Percentiles rank a stretch among this genome's conserved stretches.
phyloP scores from a whole-genome alignment of 2,797 vertebrate genomes.

The Potorous gilbertii region DNA sequence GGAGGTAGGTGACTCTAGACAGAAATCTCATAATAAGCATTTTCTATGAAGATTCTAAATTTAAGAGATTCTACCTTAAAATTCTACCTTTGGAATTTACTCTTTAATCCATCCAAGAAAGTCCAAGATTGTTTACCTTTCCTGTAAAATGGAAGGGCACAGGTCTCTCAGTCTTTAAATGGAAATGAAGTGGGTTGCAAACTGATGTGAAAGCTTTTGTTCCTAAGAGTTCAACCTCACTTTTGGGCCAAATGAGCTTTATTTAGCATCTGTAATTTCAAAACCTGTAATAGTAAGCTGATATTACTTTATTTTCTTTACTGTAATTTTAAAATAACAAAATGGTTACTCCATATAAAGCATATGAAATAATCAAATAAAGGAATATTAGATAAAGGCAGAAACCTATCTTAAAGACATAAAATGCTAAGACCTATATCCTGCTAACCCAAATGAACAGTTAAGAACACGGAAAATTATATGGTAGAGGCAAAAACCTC shows the following conservation, averaged over 20 bases:
- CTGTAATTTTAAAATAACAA: neutral
- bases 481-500: neutral
- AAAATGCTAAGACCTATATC: neutral
- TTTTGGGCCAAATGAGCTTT: conserved; percentile 40
- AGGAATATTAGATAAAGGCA: neutral
- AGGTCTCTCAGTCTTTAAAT: conserved; percentile 63
- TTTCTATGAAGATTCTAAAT: conserved; percentile 4
- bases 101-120: conserved; percentile 13
- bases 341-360: neutral
- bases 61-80: conserved; percentile 45
- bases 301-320: conserved; percentile 3
- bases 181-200: conserved; percentile 32
- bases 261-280: conserved; percentile 5
- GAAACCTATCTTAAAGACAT: neutral
- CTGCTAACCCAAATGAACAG: neutral
- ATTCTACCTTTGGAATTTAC: conserved; percentile 47
- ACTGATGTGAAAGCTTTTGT: conserved; percentile 63
- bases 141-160: conserved; percentile 43
- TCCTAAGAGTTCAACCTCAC: conserved; percentile 65
- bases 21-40: neutral
- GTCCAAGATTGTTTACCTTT: conserved; percentile 19
- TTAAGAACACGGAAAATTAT: neutral
- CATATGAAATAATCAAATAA: neutral
- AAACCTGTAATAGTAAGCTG: conserved; percentile 2
- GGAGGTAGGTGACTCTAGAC: neutral